These are phyloP conservation scores for Hermodice carunculata DNA, from an alignment of 2,888 invertebrate species.

Conservation along the genomic window DNA sequence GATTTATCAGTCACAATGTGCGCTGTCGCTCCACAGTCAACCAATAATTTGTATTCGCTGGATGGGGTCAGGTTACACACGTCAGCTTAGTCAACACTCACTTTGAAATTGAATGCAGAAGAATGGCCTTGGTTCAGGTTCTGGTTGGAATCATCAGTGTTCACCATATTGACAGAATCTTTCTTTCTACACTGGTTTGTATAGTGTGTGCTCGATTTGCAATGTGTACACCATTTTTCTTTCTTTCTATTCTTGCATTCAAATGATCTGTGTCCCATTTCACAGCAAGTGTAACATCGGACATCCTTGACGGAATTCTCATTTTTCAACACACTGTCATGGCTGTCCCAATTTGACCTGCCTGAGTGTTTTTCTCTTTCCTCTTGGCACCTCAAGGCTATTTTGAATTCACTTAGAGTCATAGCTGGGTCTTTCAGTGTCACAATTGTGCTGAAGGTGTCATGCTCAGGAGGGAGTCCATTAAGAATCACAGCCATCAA, in stretches of 20 bases:
- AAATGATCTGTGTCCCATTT: not conserved
- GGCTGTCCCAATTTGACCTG: not conserved
- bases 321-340: not conserved
- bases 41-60: slow-evolving; percentile 16
- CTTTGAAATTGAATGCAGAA: not conserved
- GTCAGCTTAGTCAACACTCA: not conserved
- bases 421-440: slow-evolving; percentile 7
- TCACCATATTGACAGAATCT: not conserved
- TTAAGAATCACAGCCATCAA: slow-evolving; percentile 26
- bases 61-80: not conserved
- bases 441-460: not conserved
- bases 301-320: not conserved
- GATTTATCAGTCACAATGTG: slow-evolving; percentile 38
- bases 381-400: not conserved
- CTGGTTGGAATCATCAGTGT: not conserved
- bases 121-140: not conserved
- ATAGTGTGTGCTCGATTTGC: not conserved
- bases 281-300: not conserved
- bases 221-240: not conserved
- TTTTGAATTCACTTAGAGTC: slow-evolving; percentile 17
- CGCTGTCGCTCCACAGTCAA: slow-evolving; percentile 41
- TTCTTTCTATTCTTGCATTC: not conserved
- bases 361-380: not conserved
- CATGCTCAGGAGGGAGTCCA: slow-evolving; percentile 12
- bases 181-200: not conserved